These are phyloP conservation scores for Sebastes taczanowskii DNA, from an alignment of 2,797 vertebrate genomes.

Conservation along the genomic window DNA sequence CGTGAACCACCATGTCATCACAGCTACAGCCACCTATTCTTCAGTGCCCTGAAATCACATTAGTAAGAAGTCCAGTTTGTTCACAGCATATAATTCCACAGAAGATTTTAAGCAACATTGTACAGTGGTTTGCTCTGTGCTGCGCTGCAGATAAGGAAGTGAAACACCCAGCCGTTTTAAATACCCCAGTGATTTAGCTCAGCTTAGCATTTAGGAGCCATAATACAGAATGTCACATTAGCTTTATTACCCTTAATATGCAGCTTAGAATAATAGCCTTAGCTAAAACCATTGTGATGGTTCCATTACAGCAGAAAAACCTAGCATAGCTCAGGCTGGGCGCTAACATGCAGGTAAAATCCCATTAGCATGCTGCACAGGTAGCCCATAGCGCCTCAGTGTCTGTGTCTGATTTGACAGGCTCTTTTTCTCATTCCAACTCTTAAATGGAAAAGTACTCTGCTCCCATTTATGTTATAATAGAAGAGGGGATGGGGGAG, in stretches of 20 bases:
- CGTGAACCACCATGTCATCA: conserved; percentile 17
- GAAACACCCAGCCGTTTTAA: conserved; percentile 59
- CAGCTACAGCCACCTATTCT: neutral
- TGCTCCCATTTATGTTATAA: conserved; percentile 74
- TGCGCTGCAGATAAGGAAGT: conserved; percentile 40
- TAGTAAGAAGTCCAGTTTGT: conserved; percentile 14
- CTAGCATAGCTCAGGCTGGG: conserved; percentile 47
- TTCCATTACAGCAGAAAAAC: conserved; percentile 56
- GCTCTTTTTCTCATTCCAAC: conserved; percentile 76
- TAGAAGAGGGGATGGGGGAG: conserved; percentile 40
- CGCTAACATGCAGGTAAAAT: conserved; percentile 70
- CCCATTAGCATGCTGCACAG: conserved; percentile 75
- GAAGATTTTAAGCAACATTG: conserved; percentile 26
- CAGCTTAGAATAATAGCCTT: conserved; percentile 77
- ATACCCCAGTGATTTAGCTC: conserved; percentile 70
- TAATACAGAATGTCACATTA: conserved; percentile 77
- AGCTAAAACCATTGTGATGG: conserved; percentile 71
- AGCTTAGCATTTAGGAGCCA: conserved; percentile 70
- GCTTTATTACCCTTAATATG: conserved; percentile 78
- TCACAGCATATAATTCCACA: conserved; percentile 7
- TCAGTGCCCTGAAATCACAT: conserved; percentile 15
- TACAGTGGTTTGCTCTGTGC: conserved; percentile 24
- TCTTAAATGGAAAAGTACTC: conserved; percentile 78
- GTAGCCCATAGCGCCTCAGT: conserved; percentile 62
- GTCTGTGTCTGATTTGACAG: conserved; percentile 79